These are phyloP conservation scores for Timandra comae DNA, from an alignment of 2,888 invertebrate genomes.

Conservation along the genomic window DNA sequence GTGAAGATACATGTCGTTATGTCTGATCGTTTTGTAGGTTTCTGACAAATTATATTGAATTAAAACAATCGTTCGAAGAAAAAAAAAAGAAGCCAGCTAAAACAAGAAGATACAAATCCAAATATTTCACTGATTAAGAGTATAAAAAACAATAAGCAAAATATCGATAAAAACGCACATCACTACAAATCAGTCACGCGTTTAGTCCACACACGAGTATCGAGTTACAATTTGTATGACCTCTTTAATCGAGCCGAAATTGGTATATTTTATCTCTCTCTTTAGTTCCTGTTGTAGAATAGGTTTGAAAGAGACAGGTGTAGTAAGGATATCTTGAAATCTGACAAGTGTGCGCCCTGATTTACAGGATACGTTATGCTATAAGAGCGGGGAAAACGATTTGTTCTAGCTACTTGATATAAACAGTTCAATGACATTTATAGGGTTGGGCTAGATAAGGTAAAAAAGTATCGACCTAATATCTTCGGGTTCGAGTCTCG, in stretches of 20 bases:
- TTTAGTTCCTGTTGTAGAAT: not conserved
- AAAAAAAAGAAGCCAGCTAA: too few relatives aligned
- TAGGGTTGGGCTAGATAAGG: too few relatives aligned
- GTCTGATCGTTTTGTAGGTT: too few relatives aligned
- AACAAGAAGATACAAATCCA: too few relatives aligned
- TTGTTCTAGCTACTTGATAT: not conserved
- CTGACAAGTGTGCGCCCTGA: conserved; percentile 53
- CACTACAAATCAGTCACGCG: conserved; percentile 34
- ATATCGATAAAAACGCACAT: conserved; percentile 10
- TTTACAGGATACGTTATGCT: conserved; percentile 25
- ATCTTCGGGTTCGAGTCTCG: too few relatives aligned
- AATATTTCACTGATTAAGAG: too few relatives aligned
- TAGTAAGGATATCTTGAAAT: conserved; percentile 57
- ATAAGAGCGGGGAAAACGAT: not conserved
- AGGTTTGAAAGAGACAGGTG: conserved; percentile 25
- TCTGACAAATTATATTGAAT: too few relatives aligned
- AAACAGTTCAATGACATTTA: too few relatives aligned
- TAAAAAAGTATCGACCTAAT: too few relatives aligned
- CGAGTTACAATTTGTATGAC: conserved; percentile 49
- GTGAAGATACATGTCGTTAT: too few relatives aligned
- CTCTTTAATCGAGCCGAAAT: conserved; percentile 17
- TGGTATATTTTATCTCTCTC: not conserved
- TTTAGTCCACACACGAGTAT: conserved; percentile 53
- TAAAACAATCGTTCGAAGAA: too few relatives aligned
- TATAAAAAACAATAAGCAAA: not conserved